Conservation (phyloP, 1,140 invertebrate genomes). For the Drosophila sproati region DNA sequence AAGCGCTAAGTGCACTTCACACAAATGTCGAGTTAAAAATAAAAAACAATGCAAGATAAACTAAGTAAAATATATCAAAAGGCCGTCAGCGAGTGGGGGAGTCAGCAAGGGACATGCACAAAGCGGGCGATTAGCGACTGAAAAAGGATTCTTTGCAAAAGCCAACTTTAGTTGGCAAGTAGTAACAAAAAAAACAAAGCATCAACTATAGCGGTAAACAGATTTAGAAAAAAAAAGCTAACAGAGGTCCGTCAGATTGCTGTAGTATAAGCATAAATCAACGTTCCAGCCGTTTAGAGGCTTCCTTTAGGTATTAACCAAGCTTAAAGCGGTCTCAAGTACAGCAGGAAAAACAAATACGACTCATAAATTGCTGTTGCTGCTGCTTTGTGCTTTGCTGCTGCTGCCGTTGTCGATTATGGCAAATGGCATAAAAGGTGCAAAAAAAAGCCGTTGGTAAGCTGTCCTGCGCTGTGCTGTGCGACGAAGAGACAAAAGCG, state of each 20-base stretch:
- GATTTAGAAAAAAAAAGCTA: conserved; percentile 1
- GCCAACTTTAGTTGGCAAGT: neutral
- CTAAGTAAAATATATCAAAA: conserved; percentile 38
- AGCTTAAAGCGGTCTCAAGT: conserved; percentile 62
- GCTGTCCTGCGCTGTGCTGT: conserved; percentile 55
- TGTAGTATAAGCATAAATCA: conserved; percentile 9
- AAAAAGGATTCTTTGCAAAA: conserved; percentile 4
- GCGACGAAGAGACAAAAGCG: conserved; percentile 37
- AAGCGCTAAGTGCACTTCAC: conserved; percentile 65
- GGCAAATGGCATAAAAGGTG: conserved; percentile 78
- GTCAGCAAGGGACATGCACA: conserved; percentile 11
- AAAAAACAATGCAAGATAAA: conserved; percentile 61
- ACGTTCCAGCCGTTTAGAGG: conserved; percentile 10
- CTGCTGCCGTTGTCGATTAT: conserved; percentile 65
- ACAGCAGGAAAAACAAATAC: conserved; percentile 60
- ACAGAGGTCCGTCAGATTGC: neutral
- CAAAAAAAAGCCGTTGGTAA: conserved; percentile 69
- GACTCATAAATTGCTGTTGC: conserved; percentile 65
- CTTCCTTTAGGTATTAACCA: conserved; percentile 60
- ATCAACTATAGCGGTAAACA: neutral
- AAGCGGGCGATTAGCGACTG: conserved; percentile 33
- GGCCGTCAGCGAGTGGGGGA: neutral
- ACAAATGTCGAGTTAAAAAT: conserved; percentile 49
- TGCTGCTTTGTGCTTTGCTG: conserved; percentile 4
- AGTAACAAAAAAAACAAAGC: neutral